Evolutionary conservation across 2,113 vertebrate species (phyloP), one percentile per base, ranked within the genome.

Genomic region (Amphiprion percula): DNA sequence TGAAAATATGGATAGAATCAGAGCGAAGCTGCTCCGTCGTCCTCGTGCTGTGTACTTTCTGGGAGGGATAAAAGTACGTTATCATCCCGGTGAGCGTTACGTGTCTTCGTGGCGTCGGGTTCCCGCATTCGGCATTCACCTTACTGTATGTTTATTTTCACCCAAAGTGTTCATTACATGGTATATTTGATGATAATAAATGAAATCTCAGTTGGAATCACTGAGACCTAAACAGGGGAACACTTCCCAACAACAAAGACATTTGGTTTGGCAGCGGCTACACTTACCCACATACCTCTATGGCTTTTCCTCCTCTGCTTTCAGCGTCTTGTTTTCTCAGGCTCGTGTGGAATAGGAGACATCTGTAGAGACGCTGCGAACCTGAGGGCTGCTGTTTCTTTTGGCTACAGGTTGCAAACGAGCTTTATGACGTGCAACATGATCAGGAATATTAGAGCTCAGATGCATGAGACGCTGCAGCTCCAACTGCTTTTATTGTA

Each of bases 261-360:
- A 87, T 93, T 92, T 94, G 83, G 84, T 88, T 92, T 93, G 91
- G 90, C 92, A 88, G 54, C 78, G 8, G 74, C 83, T 26, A 26
- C 26, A 26, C 26, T 26, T 26, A 26, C 26, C 26, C 26, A 26
- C 88, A 84, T 85, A 90, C 81, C 84, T 87, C 82, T 37, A 28
- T 80, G 66, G 80, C 66, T 68, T 77, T 46, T 62, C 85, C 77
- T 56, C 76, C 75, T 72, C 80, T 58, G 58, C 74, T 59, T 50
- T 64, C 58, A 5, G 37, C 15, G 44, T 66, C 73, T 76, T 87
- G 85, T 89, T 87, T 92, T 91, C 87, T 84, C 72, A 84, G 84
- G 70, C 80, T 80, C 12, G 52, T 70, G 82, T 69, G 72, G 79
- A 89, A 82, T 79, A 74, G 65, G 73, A 88, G 56, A 82, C 82